These are phyloP conservation scores for Boloria euphrosyne DNA, from an alignment of 2,888 invertebrate genomes.

Conservation along the genomic window DNA sequence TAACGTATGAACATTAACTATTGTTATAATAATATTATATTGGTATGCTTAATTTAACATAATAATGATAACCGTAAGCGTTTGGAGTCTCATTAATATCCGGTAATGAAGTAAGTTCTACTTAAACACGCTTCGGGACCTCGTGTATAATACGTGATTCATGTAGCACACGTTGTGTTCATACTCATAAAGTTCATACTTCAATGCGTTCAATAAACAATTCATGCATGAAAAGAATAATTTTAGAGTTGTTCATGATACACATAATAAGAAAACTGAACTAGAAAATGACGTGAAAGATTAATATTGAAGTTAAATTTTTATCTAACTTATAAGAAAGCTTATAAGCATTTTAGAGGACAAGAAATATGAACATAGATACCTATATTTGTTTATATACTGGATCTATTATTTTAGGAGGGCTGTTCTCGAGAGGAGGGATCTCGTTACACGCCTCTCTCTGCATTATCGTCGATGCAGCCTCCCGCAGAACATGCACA, in stretches of 20 bases:
- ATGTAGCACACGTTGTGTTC: conserved; percentile 58
- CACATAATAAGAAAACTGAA: neutral
- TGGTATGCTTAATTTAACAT: conserved; percentile 44
- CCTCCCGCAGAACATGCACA: conserved; percentile 84
- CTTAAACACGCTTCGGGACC: conserved; percentile 73
- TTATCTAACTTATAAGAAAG: neutral
- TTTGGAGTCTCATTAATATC: conserved; percentile 70
- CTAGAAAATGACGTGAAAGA: conserved; percentile 5
- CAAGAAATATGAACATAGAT: neutral
- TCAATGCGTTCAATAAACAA: conserved; percentile 1
- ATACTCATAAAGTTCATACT: conserved; percentile 38
- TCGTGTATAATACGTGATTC: conserved; percentile 65
- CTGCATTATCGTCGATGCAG: conserved; percentile 93
- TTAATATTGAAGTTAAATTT: neutral
- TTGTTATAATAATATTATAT: neutral
- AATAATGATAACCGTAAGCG: conserved; percentile 58
- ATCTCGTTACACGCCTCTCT: conserved; percentile 89
- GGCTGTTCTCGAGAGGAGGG: conserved; percentile 71
- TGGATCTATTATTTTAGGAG: conserved; percentile 56
- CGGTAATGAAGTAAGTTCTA: conserved; percentile 77
- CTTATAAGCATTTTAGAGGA: neutral
- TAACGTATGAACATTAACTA: no score
- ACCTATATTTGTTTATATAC: conserved; percentile 2
- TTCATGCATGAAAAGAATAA: conserved; percentile 16
- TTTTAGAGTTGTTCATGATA: conserved; percentile 9